Evolutionary conservation across 2,113 vertebrate species (phyloP), one percentile per base, ranked within the genome.

Genomic region (Galeopterus variegatus): DNA sequence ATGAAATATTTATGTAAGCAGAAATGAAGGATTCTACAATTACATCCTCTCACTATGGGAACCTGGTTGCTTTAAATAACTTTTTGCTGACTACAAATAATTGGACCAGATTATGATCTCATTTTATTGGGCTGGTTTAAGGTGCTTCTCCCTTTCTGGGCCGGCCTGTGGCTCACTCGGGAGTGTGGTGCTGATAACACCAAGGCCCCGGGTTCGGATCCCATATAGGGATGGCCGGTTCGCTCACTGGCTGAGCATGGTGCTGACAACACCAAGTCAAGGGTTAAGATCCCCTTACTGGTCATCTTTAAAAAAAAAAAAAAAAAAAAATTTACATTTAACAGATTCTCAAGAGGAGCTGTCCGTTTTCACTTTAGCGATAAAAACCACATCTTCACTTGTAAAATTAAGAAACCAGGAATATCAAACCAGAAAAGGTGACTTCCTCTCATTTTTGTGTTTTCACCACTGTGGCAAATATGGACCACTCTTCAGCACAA

Each of bases 351-450:
- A n/a, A 28, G 50, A 36, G 26, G 56, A 67, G 19, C 58, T 5
- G 31, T 52, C 77, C 9, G 23, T 19, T 41, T 85, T 80, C 21
- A 60, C 26, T 60, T 85, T 6, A 52, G 26, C n/a, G 85, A 17
- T 54, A 36, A 95, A 92, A 90, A 79, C 14, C 28, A 21, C 31
- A 79, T 23, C 56, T 36, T 67, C 41, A 58, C 50, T 45, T 41
- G 28, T 31, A 80, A 93, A 89, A 67, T 45, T 50, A 85, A 45
- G 31, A 73, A 86, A 76, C 45, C 89, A 84, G 84, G 64, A 91
- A 93, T 64, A 69, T n/a, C 41, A 60, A 88, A 60, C 45, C 87
- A 88, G 24, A 77, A 58, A 52, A 92, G 26, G 33, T 12, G 56
- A 60, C 48, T 26, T 67, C 64, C 76, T 54, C 23, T 52, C 77